A percentile compares a stretch with the other conserved stretches of the same genome.
These are phyloP conservation scores for Gila robusta DNA, from an alignment of 2,797 vertebrate species.

Conservation along the genomic window DNA sequence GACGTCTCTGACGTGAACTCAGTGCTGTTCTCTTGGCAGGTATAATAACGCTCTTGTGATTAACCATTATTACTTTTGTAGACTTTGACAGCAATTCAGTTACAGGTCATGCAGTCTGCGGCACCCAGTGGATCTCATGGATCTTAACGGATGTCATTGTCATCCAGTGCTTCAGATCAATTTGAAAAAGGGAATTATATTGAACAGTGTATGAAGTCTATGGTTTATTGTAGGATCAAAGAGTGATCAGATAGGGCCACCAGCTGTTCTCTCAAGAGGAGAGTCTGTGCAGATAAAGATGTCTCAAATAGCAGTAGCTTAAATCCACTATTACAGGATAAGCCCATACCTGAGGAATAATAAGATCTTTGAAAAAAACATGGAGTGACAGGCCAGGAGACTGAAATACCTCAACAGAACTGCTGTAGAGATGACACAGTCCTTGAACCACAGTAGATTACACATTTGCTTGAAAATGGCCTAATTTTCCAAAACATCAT, in stretches of 20 bases:
- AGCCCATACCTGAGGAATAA: conserved; percentile 17
- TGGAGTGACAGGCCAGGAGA: conserved; percentile 8
- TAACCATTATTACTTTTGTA: conserved; percentile 23
- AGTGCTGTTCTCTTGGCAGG: neutral
- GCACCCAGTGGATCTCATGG: neutral
- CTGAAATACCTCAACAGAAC: neutral
- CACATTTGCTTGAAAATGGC: neutral
- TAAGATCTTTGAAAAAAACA: neutral
- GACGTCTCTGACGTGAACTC: neutral
- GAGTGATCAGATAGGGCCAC: conserved; percentile 28
- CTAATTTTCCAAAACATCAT: conserved; percentile 20
- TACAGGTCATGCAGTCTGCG: neutral
- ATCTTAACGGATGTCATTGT: conserved; percentile 20
- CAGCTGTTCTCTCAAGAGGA: conserved; percentile 5
- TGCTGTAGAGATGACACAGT: neutral
- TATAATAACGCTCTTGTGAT: neutral
- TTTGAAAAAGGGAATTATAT: conserved; percentile 11
- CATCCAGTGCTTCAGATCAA: neutral
- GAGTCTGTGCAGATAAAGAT: conserved; percentile 27
- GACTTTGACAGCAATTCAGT: conserved; percentile 20
- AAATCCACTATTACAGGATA: conserved; percentile 8
- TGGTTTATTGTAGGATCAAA: conserved; percentile 31
- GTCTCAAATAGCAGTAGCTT: neutral
- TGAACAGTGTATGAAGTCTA: neutral
- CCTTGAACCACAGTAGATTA: neutral